Conservation (phyloP, 30 jellyfish, hydroid and myxozoan species). For the Sanderia malayensis region DNA sequence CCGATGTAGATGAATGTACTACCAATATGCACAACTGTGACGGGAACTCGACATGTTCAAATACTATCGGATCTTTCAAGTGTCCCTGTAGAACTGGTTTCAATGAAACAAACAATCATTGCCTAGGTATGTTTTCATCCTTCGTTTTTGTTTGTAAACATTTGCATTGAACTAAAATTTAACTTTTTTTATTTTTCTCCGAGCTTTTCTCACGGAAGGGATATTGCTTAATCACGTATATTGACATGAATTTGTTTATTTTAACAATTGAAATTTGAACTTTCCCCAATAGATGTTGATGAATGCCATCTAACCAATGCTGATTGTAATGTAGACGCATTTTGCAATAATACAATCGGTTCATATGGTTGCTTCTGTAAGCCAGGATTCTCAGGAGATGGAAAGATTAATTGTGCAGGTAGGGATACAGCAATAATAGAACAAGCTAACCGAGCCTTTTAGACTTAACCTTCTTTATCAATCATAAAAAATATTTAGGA, state of each 20-base stretch:
- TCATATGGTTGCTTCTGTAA: not conserved
- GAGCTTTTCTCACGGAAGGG: not conserved
- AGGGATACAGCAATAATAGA: no score
- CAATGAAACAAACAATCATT: not conserved
- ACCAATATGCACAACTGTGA: not conserved
- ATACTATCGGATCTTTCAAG: not conserved
- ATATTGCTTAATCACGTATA: not conserved
- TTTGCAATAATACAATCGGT: not conserved
- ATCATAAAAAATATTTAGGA: no score
- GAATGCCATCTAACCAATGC: constrained; percentile 12
- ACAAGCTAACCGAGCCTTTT: no score
- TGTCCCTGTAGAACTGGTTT: not conserved
- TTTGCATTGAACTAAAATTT: no score
- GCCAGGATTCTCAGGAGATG: not conserved
- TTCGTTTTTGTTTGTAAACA: no score
- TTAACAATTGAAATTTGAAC: no score
- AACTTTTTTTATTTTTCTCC: not conserved
- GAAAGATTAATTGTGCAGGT: no score
- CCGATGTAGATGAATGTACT: not conserved
- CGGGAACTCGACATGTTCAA: not conserved
- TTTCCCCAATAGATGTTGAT: constrained; percentile 25
- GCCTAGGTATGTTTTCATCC: not conserved
- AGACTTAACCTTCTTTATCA: no score
- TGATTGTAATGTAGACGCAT: not conserved
- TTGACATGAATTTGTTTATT: no score